A percentile compares a stretch with the other conserved stretches of the same genome.
phyloP scores from a whole-genome alignment of 2,113 vertebrate genomes.

The Anarrhichthys ocellatus region DNA sequence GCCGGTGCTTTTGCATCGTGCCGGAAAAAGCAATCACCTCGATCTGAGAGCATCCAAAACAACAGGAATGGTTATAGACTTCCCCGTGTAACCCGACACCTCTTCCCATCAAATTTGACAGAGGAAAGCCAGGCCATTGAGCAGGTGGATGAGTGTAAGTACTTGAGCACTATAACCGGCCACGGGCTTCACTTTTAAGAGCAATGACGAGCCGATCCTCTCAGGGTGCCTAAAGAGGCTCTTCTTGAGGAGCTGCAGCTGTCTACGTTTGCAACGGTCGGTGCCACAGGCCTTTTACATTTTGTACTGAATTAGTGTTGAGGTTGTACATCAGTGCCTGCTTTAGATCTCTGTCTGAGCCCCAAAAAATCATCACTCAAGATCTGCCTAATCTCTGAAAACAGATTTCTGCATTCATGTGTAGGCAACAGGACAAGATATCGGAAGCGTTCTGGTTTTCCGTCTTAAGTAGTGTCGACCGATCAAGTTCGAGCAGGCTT shows the following conservation, averaged over 20 bases:
- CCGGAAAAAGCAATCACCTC: constrained; percentile 55
- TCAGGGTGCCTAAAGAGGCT: constrained; percentile 28
- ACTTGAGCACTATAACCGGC: constrained; percentile 24
- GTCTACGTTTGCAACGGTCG: constrained; percentile 16
- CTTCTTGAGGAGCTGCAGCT: constrained; percentile 46
- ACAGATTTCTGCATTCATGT: background rate
- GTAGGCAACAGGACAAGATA: background rate
- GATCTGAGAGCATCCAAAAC: constrained; percentile 49
- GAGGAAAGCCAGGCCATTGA: constrained; percentile 17
- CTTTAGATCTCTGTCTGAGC: constrained; percentile 33
- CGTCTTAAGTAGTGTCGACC: background rate
- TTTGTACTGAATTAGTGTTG: constrained; percentile 23
- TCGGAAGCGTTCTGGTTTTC: background rate
- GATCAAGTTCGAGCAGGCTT: background rate
- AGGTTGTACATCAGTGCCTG: constrained; percentile 24
- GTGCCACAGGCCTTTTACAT: constrained; percentile 25
- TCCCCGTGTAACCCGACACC: constrained; percentile 34
- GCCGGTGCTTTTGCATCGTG: constrained; percentile 25
- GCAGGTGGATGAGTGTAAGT: constrained; percentile 33
- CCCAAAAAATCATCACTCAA: constrained; percentile 22
- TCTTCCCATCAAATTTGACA: constrained; percentile 27
- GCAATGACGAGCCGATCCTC: constrained; percentile 40
- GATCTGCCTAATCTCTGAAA: constrained; percentile 3
- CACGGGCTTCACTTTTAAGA: constrained; percentile 19
- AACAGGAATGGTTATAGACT: constrained; percentile 44